Conservation (phyloP, 2,113 vertebrate species). For the Sphaerodactylus townsendi region DNA sequence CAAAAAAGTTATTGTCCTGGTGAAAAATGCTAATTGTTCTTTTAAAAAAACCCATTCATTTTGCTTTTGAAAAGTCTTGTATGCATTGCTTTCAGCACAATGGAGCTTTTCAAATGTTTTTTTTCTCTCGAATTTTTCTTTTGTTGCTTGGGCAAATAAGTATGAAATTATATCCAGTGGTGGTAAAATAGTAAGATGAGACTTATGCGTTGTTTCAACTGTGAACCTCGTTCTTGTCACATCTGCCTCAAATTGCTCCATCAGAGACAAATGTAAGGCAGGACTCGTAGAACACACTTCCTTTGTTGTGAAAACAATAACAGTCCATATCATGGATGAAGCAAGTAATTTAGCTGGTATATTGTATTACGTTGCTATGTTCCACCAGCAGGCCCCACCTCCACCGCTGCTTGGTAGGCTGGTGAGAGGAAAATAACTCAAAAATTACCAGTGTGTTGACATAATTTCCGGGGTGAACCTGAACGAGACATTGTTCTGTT, state of each 20-base stretch:
- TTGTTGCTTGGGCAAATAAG: background rate
- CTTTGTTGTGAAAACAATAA: too few relatives aligned
- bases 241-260: background rate
- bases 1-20: slow-evolving; percentile 2
- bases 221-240: background rate
- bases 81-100: background rate
- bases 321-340: background rate
- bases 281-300: too few relatives aligned
- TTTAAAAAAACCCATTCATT: background rate
- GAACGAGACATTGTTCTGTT: too few relatives aligned
- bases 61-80: too few relatives aligned
- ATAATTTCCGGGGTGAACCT: too few relatives aligned
- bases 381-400: too few relatives aligned
- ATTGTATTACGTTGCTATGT: background rate
- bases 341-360: background rate
- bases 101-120: background rate
- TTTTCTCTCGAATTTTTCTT: background rate
- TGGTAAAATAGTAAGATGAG: background rate
- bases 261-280: background rate
- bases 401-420: too few relatives aligned
- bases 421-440: too few relatives aligned
- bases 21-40: background rate
- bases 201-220: background rate
- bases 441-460: too few relatives aligned
- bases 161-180: background rate